phyloP scores from a whole-genome alignment of 2,888 invertebrate species.

The Macrostomum cliftonense region DNA sequence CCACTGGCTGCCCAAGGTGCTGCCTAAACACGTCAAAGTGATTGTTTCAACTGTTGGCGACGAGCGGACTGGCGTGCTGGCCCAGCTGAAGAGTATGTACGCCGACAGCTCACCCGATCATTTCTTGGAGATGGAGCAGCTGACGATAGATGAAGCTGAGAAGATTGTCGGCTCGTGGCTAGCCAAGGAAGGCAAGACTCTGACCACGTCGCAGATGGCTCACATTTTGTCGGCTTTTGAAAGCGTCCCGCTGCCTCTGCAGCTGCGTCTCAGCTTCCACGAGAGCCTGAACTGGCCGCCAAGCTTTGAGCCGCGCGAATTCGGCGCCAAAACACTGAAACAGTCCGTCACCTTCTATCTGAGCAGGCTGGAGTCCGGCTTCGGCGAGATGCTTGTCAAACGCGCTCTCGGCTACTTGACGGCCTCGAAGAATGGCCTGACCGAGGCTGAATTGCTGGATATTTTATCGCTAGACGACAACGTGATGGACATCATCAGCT shows the following conservation, averaged over 20 bases:
- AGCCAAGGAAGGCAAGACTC: constrained; percentile 13
- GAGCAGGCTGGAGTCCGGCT: constrained; percentile 24
- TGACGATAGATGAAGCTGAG: constrained; percentile 18
- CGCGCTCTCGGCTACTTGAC: constrained; percentile 52
- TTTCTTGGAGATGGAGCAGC: constrained; percentile 20
- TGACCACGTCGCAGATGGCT: constrained; percentile 46
- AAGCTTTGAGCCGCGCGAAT: constrained; percentile 17
- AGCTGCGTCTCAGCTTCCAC: constrained; percentile 20
- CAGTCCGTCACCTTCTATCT: constrained; percentile 21
- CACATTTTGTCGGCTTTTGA: constrained; percentile 47
- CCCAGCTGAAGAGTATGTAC: constrained; percentile 16
- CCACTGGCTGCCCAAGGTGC: constrained; percentile 55
- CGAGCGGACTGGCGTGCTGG: constrained; percentile 19
- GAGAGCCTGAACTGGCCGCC: constrained; percentile 24
- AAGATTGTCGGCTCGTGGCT: constrained; percentile 22
- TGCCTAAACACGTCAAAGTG: constrained; percentile 57
- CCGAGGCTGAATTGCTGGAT: constrained; percentile 59
- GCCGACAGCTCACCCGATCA: constrained; percentile 14
- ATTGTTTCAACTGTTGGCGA: constrained; percentile 39
- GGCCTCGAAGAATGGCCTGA: constrained; percentile 56
- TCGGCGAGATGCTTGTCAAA: constrained; percentile 25
- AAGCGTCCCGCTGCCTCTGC: constrained; percentile 22
- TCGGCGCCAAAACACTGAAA: constrained; percentile 19
- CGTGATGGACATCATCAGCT: constrained; percentile 17
- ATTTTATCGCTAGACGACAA: constrained; percentile 33